Conservation (phyloP, 2,113 vertebrate species). For the Hylia prasina region DNA sequence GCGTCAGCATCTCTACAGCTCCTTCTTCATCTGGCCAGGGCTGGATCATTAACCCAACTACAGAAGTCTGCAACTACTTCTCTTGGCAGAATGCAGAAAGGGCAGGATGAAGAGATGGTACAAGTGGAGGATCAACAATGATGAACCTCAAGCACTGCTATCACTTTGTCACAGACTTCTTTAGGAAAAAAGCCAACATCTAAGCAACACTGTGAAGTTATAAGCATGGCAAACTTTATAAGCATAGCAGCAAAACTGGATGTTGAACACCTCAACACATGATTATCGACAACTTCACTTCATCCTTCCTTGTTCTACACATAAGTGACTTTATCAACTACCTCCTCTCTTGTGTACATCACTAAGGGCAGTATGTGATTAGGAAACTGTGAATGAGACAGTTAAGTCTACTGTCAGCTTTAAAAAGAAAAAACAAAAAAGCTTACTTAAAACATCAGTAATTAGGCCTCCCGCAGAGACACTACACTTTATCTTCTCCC, state of each 20-base stretch:
- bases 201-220: neutral
- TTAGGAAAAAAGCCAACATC: neutral
- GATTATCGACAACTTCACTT: neutral
- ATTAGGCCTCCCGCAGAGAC: neutral
- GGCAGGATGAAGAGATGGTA: neutral
- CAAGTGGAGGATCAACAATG: neutral
- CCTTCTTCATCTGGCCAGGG: neutral
- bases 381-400: neutral
- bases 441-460: conserved; percentile 5
- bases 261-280: neutral
- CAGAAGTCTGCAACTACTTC: neutral
- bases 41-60: neutral
- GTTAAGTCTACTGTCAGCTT: neutral
- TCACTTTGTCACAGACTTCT: neutral
- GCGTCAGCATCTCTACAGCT: neutral
- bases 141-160: neutral
- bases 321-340: neutral
- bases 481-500: neutral
- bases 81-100: neutral
- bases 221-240: neutral
- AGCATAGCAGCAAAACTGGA: neutral
- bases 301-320: neutral
- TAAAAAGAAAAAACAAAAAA: neutral
- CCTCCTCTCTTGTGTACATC: neutral
- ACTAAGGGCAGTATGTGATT: neutral